Conservation (phyloP, 2,113 vertebrate genomes). For the Dipodomys spectabilis region DNA sequence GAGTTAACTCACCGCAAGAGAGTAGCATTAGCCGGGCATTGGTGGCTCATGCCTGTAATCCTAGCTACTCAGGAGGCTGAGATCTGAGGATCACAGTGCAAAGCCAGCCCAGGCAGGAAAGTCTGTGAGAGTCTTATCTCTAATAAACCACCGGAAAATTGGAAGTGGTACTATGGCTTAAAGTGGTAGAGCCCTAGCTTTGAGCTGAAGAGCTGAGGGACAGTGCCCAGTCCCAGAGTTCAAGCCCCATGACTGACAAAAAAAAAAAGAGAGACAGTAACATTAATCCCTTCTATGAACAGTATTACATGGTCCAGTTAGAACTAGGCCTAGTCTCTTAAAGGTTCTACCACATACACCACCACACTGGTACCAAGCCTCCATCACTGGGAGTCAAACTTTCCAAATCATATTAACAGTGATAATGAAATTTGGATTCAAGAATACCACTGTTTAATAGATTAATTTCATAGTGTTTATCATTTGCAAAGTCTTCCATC, state of each 20-base stretch:
- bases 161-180: no score
- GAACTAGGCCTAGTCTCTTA: not conserved
- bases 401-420: not conserved
- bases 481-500: not conserved
- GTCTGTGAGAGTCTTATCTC: no score
- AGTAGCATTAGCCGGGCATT: not conserved
- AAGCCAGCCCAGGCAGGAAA: no score
- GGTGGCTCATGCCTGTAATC: no score
- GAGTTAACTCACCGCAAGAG: not conserved
- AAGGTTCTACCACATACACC: not conserved
- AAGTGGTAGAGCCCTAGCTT: no score
- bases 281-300: not conserved
- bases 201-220: no score
- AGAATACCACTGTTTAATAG: not conserved
- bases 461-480: conserved; percentile 12
- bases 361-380: not conserved
- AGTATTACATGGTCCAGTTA: not conserved
- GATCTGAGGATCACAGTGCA: no score
- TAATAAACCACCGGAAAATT: no score
- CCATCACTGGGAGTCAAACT: not conserved
- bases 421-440: conserved; percentile 32
- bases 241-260: no score
- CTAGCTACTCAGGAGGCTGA: no score
- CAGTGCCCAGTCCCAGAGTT: no score
- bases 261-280: not conserved